Evolutionary conservation across 2,113 vertebrate genomes (phyloP).

Genomic region (Dascyllus trimaculatus): DNA sequence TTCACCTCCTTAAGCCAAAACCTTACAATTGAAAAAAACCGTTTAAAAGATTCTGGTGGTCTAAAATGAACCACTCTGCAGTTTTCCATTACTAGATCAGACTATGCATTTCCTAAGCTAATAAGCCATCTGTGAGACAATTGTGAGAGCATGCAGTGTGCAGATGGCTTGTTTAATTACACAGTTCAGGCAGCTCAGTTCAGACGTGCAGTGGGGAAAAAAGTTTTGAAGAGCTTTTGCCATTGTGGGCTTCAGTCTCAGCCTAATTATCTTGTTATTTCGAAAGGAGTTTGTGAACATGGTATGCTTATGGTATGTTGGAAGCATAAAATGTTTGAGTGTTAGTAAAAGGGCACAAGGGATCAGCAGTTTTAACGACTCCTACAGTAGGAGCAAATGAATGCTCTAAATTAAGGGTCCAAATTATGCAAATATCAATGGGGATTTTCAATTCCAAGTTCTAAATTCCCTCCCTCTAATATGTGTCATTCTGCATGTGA

Average conservation of each 20-base stretch:
- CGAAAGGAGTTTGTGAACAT: not conserved
- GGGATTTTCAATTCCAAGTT: not conserved
- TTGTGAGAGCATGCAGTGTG: constrained; percentile 42
- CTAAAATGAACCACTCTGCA: constrained; percentile 30
- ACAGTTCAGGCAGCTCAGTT: constrained; percentile 57
- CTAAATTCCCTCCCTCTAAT: not conserved
- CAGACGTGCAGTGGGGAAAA: constrained; percentile 14
- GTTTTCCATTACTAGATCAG: constrained; percentile 53
- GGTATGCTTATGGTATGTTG: not conserved
- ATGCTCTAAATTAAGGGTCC: not conserved
- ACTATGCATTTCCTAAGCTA: constrained; percentile 56
- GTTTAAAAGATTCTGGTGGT: constrained; percentile 21
- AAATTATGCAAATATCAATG: not conserved
- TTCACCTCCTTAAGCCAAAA: constrained; percentile 25
- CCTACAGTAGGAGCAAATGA: not conserved
- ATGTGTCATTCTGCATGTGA: not conserved
- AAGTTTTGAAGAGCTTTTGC: constrained; percentile 28
- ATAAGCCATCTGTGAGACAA: constrained; percentile 69
- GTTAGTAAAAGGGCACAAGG: not conserved
- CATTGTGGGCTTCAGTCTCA: constrained; percentile 17
- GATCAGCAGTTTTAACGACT: not conserved
- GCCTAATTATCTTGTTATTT: constrained; percentile 27
- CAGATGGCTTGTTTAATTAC: constrained; percentile 70
- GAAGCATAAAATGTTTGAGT: constrained; percentile 3
- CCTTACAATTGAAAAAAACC: constrained; percentile 14